Evolutionary conservation across 2,888 invertebrate genomes (phyloP), one percentile per base, ranked within the genome.

Genomic region (Laothoe populi): DNA sequence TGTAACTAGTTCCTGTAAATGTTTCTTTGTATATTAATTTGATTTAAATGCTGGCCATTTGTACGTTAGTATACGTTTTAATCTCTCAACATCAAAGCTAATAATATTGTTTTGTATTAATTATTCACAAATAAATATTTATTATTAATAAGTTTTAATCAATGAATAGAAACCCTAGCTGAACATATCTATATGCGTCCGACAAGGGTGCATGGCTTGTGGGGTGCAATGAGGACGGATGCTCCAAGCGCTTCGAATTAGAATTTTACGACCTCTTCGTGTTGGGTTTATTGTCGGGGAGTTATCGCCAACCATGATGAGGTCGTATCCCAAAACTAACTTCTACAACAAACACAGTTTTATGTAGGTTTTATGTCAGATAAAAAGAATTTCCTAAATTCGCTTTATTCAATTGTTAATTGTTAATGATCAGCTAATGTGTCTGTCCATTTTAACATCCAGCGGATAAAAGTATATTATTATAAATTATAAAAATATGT

Each of bases 241-340:
- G 74, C 74, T 73, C 62, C 64, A 74, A 79, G 73, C 80, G 84
- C 83, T 86, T 87, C 83, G 83, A 90, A 91, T 90, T 89, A 89
- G 89, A 90, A 83, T 92, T 91, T 90, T 88, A 90, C 86, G 83
- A 81, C 84, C 89, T 90, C 89, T 92, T 90, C 90, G 90, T 90
- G 90, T 91, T 90, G 86, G 90, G 90, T 91, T 91, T 90, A 90
- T 82, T 85, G 88, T 87, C 85, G 84, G 86, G 77, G 82, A 86
- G 87, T 87, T 87, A 90, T 90, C 87, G 85, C 81, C 84, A 83
- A 85, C 87, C 88, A 84, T 88, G 89, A 89, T 88, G 90, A 88
- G 88, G 79, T 86, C 87, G 89, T 87, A 88, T 88, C 87, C 90
- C 87, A 86, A 87, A 90, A 88, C 88, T 86, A 86, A 88, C 87